These are phyloP conservation scores for Poeciliopsis paucimaculata DNA, from an alignment of 2,797 vertebrate species.

Conservation along the genomic window DNA sequence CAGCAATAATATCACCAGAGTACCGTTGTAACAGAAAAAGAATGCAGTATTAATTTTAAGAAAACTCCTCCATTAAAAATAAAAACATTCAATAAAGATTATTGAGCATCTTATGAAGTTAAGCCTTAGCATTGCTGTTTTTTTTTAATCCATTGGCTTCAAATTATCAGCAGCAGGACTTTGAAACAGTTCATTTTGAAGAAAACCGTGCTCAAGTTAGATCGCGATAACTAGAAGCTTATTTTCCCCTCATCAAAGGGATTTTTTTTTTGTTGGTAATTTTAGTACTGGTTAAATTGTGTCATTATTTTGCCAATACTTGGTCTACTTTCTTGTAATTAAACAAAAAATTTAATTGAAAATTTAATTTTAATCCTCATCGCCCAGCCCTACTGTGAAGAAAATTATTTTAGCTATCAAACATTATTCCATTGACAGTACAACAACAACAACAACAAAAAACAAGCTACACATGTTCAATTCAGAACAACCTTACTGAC, in stretches of 20 bases:
- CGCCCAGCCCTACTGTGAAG: constrained; percentile 1
- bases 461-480: background rate
- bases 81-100: background rate
- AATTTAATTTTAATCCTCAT: background rate
- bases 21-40: background rate
- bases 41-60: background rate
- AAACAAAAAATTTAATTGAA: too few relatives aligned
- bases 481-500: background rate
- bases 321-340: background rate
- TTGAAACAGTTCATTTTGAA: too few relatives aligned
- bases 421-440: constrained; percentile 6
- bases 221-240: too few relatives aligned
- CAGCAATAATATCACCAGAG: too few relatives aligned
- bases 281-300: background rate
- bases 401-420: background rate
- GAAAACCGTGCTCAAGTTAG: too few relatives aligned
- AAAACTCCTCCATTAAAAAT: background rate
- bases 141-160: too few relatives aligned
- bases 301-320: background rate
- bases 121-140: background rate
- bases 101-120: background rate
- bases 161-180: too few relatives aligned
- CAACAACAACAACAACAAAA: background rate
- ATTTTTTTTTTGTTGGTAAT: too few relatives aligned
- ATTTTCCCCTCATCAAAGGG: too few relatives aligned